These are phyloP conservation scores for Procambarus virginalis DNA, from an alignment of 1,140 invertebrate species.

Conservation along the genomic window DNA sequence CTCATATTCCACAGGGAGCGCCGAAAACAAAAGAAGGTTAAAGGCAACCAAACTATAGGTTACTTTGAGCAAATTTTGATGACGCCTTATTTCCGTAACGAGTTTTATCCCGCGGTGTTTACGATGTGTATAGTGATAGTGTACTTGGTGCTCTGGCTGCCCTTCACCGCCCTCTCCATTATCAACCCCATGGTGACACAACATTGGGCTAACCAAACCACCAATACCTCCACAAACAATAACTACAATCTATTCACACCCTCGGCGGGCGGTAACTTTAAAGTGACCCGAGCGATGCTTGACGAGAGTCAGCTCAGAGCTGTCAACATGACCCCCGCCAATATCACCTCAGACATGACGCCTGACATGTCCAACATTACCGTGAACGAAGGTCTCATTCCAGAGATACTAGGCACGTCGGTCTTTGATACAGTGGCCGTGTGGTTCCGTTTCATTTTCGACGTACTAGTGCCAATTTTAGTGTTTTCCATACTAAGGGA, in stretches of 20 bases:
- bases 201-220: conserved; percentile 63
- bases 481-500: conserved; percentile 59
- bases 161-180: conserved; percentile 51
- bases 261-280: not conserved
- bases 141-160: conserved; percentile 61
- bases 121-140: conserved; percentile 18
- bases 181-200: conserved; percentile 53
- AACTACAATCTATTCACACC: conserved; percentile 20
- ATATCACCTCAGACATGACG: not conserved
- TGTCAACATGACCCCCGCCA: conserved; percentile 11
- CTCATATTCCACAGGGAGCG: conserved; percentile 61
- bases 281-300: conserved; percentile 31
- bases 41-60: conserved; percentile 57
- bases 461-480: conserved; percentile 61
- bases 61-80: conserved; percentile 69
- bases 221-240: not conserved
- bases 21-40: conserved; percentile 66
- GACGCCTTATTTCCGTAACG: conserved; percentile 67
- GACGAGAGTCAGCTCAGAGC: conserved; percentile 25
- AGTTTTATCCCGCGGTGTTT: conserved; percentile 61
- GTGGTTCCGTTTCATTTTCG: conserved; percentile 63
- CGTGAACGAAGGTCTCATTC: conserved; percentile 47
- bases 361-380: conserved; percentile 34
- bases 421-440: conserved; percentile 64
- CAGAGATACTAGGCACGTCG: conserved; percentile 48